Evolutionary conservation across 2,797 vertebrate genomes (phyloP).

Genomic region (Synanceia verrucosa): DNA sequence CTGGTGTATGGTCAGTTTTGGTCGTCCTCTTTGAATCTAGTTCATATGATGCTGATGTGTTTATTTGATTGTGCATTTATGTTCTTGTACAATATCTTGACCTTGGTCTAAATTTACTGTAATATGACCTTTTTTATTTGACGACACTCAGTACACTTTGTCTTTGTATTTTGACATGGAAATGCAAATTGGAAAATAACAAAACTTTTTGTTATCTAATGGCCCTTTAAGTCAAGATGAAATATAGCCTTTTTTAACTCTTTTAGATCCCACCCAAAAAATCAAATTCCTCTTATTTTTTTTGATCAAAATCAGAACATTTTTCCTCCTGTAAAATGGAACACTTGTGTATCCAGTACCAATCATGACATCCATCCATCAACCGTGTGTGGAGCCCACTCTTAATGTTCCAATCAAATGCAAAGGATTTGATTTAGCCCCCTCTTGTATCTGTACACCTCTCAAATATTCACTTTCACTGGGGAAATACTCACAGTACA

Average conservation of each 20-base stretch:
- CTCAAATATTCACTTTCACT: not conserved
- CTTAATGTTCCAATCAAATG: not conserved
- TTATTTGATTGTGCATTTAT: not conserved
- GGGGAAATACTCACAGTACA: not conserved
- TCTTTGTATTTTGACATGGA: not conserved
- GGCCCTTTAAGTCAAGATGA: not conserved
- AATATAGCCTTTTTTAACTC: not conserved
- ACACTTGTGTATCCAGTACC: not conserved
- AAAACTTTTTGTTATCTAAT: not conserved
- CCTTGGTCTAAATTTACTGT: not conserved
- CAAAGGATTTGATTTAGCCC: not conserved
- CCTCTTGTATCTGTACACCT: not conserved
- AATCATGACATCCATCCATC: not conserved
- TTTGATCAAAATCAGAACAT: not conserved
- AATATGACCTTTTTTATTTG: not conserved
- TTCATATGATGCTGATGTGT: not conserved
- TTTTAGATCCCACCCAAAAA: too few relatives aligned
- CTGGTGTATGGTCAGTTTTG: not conserved
- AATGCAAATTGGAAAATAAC: not conserved
- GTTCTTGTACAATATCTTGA: not conserved
- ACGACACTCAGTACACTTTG: not conserved
- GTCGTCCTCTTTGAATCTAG: not conserved
- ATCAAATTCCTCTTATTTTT: not conserved
- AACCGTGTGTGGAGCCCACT: not conserved
- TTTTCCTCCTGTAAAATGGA: accelerated